Evolutionary conservation across 2,113 vertebrate genomes (phyloP).

Genomic region (Mesitornis unicolor): DNA sequence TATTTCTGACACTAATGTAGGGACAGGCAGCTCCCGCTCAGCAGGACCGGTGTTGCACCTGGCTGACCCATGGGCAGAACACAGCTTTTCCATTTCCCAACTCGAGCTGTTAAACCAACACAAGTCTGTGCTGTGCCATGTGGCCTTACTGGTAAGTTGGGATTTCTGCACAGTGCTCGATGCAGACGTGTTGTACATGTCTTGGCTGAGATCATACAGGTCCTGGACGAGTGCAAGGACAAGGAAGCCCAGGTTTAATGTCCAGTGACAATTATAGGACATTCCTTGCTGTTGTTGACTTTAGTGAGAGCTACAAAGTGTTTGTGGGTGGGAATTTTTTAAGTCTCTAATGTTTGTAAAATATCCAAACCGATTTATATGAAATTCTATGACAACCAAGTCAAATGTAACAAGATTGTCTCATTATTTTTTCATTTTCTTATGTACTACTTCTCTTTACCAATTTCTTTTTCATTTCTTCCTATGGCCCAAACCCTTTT

Average conservation of each 20-base stretch:
- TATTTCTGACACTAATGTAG: neutral
- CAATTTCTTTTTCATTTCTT: neutral
- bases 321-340: neutral
- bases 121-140: neutral
- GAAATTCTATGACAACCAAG: neutral
- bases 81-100: neutral
- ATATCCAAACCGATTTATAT: neutral
- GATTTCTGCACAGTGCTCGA: neutral
- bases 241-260: neutral
- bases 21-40: neutral
- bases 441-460: neutral
- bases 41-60: neutral
- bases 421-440: slow-evolving; percentile 23
- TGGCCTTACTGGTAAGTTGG: neutral
- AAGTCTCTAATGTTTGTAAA: neutral
- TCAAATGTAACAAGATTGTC: neutral
- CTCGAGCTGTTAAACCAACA: neutral
- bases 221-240: neutral
- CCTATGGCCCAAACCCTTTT: neutral
- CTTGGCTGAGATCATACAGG: neutral
- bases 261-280: neutral
- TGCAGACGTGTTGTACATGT: neutral
- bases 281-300: neutral
- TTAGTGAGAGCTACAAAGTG: neutral
- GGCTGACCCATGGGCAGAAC: neutral